These are phyloP conservation scores for Turnix velox DNA, from an alignment of 2,113 vertebrate genomes.

Conservation along the genomic window DNA sequence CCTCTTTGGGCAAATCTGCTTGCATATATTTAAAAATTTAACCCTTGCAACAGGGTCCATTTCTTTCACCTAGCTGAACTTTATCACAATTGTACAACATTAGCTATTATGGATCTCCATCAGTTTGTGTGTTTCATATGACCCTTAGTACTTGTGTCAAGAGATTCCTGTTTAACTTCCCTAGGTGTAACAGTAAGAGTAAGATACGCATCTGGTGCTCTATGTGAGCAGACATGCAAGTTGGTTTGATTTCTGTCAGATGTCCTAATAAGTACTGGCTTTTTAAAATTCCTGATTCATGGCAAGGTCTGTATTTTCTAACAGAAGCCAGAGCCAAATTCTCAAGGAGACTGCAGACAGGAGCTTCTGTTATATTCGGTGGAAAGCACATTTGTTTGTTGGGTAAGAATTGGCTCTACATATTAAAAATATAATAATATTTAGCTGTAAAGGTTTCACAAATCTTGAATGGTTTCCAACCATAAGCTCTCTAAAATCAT, in stretches of 20 bases:
- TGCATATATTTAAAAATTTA: neutral
- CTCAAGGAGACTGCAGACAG: neutral
- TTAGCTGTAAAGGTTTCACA: slow-evolving; percentile 24
- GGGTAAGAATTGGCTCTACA: slow-evolving; percentile 4
- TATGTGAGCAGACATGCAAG: neutral
- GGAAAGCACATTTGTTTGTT: slow-evolving; percentile 1
- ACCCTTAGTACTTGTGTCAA: neutral
- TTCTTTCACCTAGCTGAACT: neutral
- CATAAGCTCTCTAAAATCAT: neutral
- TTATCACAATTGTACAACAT: neutral
- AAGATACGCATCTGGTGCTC: neutral
- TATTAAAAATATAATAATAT: slow-evolving; percentile 49
- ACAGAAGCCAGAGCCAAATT: slow-evolving; percentile 12
- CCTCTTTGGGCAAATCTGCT: neutral
- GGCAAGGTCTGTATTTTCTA: neutral
- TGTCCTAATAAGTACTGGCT: neutral
- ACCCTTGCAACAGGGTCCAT: neutral
- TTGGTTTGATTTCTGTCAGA: neutral
- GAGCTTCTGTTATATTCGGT: slow-evolving; percentile 8
- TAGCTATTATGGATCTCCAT: neutral
- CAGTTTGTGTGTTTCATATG: neutral
- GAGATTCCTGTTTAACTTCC: neutral
- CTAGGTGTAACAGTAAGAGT: neutral
- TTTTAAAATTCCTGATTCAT: neutral
- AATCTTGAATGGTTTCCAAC: slow-evolving; percentile 36